Percentiles rank a stretch among this genome's conserved stretches.
phyloP scores from a whole-genome alignment of 2,113 vertebrate genomes.

The Mormyrus lacerda region DNA sequence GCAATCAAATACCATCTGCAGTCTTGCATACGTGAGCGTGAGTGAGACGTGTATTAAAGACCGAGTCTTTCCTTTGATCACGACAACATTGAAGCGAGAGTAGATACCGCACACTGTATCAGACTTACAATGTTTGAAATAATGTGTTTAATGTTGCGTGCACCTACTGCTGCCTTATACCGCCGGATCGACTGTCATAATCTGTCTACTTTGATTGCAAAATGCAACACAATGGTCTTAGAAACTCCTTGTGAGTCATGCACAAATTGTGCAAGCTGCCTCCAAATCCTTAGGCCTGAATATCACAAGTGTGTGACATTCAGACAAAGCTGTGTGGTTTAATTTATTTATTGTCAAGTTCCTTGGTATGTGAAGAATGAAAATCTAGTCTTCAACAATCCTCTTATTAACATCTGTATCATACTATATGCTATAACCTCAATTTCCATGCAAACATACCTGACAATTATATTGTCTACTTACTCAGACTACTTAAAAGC shows the following conservation, averaged over 20 bases:
- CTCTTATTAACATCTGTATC: background rate
- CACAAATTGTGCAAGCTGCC: background rate
- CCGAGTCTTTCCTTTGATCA: background rate
- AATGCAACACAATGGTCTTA: background rate
- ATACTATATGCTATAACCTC: background rate
- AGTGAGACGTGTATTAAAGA: background rate
- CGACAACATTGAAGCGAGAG: background rate
- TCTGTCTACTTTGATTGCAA: background rate
- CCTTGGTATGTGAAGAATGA: background rate
- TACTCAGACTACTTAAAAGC: background rate
- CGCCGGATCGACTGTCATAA: background rate
- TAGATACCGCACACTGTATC: background rate
- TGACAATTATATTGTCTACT: background rate
- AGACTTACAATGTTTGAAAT: background rate
- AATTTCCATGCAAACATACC: background rate
- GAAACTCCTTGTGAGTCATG: background rate
- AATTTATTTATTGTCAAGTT: background rate
- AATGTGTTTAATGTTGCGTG: background rate
- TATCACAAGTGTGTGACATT: background rate
- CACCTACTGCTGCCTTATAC: background rate
- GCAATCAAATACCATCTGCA: background rate
- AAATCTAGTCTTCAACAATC: background rate
- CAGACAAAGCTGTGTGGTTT: background rate
- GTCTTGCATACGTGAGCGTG: background rate
- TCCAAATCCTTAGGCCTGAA: background rate